These are phyloP conservation scores for Formica selysi DNA, from an alignment of 1,140 invertebrate genomes.

Conservation along the genomic window DNA sequence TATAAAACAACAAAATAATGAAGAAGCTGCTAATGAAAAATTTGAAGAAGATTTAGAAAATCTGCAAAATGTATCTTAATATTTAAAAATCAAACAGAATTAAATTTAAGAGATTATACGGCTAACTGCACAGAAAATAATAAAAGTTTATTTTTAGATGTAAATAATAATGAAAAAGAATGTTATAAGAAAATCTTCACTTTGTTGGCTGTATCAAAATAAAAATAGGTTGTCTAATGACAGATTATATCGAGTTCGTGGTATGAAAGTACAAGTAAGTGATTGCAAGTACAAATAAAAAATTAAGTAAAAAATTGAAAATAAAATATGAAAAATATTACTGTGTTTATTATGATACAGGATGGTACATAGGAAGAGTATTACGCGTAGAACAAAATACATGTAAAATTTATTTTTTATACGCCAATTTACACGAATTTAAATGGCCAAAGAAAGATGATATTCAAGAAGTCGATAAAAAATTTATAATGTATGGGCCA, in stretches of 20 bases:
- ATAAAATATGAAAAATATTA: slow-evolving; percentile 20
- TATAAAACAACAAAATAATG: too few relatives aligned
- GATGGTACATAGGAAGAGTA: background rate
- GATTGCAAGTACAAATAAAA: background rate
- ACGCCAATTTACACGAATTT: background rate
- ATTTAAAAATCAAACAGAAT: too few relatives aligned
- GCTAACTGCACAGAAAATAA: too few relatives aligned
- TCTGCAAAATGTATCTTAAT: too few relatives aligned
- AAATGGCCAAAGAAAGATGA: slow-evolving; percentile 15
- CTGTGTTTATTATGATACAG: slow-evolving; percentile 9
- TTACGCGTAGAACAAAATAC: background rate
- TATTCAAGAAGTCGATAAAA: background rate
- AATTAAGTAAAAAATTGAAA: background rate
- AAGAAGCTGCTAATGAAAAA: too few relatives aligned
- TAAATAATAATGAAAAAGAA: too few relatives aligned
- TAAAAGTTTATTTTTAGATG: too few relatives aligned
- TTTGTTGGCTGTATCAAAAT: slow-evolving; percentile 13
- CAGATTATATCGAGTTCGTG: too few relatives aligned
- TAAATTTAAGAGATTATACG: too few relatives aligned
- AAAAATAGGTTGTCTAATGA: slow-evolving; percentile 1
- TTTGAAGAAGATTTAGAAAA: too few relatives aligned
- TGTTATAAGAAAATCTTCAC: background rate
- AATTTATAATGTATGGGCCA: background rate
- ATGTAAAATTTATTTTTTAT: background rate
- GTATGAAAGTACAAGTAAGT: background rate